Conservation (phyloP, 2,888 invertebrate species). For the Spialia ferax region DNA sequence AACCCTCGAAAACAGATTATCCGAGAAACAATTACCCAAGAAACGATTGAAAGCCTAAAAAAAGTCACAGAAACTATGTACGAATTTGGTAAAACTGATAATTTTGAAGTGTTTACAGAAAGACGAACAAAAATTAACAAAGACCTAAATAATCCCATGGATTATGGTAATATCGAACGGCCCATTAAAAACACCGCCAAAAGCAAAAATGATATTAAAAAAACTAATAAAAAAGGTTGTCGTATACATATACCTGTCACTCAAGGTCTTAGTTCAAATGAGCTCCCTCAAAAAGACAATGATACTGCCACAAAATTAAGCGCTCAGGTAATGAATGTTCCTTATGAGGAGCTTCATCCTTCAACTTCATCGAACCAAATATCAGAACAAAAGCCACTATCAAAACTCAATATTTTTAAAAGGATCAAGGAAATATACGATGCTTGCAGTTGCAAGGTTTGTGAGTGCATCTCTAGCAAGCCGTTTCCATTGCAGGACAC, state of each 20-base stretch:
- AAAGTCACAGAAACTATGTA: slow-evolving; percentile 37
- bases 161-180: not conserved
- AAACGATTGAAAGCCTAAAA: slow-evolving; percentile 33
- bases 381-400: slow-evolving; percentile 35
- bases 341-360: slow-evolving; percentile 55
- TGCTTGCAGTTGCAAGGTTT: slow-evolving; percentile 74
- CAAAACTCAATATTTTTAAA: slow-evolving; percentile 59
- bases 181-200: not conserved
- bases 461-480: slow-evolving; percentile 60
- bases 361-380: slow-evolving; percentile 38
- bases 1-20: slow-evolving; percentile 24
- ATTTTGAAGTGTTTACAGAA: slow-evolving; percentile 21
- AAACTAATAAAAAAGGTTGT: slow-evolving; percentile 13
- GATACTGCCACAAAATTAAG: slow-evolving; percentile 56
- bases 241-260: slow-evolving; percentile 30
- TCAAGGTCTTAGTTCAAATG: slow-evolving; percentile 31
- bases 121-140: slow-evolving; percentile 6
- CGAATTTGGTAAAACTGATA: not conserved
- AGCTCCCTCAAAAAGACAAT: slow-evolving; percentile 41
- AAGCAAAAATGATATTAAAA: not conserved
- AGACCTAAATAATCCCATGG: not conserved
- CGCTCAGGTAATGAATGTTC: slow-evolving; percentile 62
- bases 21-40: slow-evolving; percentile 25
- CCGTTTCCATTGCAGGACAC: slow-evolving; percentile 34
- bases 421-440: slow-evolving; percentile 68